Evolutionary conservation across 2,888 invertebrate genomes (phyloP).

Genomic region (Ichneumoninae sp.): DNA sequence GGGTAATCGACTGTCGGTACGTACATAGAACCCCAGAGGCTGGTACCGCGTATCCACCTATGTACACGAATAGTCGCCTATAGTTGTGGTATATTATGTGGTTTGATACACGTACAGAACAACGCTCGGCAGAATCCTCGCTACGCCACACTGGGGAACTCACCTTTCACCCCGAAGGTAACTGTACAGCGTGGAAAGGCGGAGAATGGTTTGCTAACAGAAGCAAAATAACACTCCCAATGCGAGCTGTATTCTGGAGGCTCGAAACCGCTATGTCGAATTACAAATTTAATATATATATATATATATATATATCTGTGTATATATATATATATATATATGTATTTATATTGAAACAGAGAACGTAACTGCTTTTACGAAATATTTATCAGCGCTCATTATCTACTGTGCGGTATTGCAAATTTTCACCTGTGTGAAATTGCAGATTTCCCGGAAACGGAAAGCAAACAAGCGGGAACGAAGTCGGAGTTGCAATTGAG

Average conservation of each 20-base stretch:
- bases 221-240: constrained; percentile 68
- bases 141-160: constrained; percentile 60
- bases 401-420: constrained; percentile 3
- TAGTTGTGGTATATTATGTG: constrained; percentile 32
- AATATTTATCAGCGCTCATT: constrained; percentile 17
- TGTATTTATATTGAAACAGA: background rate
- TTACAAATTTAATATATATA: constrained; percentile 38
- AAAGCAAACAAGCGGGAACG: background rate
- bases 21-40: constrained; percentile 16
- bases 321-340: background rate
- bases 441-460: constrained; percentile 17
- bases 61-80: constrained; percentile 16
- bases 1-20: constrained; percentile 68
- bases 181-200: constrained; percentile 76
- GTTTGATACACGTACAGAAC: constrained; percentile 30
- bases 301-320: constrained; percentile 13
- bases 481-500: background rate
- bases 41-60: background rate
- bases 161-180: constrained; percentile 78
- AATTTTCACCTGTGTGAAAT: background rate
- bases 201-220: constrained; percentile 72
- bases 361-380: constrained; percentile 32
- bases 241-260: constrained; percentile 44
- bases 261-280: constrained; percentile 59
- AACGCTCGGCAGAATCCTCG: constrained; percentile 52